Percentiles rank a stretch among this genome's conserved stretches.
Conservation (phyloP, 2,888 invertebrate species). For the Nycteola revayana region DNA sequence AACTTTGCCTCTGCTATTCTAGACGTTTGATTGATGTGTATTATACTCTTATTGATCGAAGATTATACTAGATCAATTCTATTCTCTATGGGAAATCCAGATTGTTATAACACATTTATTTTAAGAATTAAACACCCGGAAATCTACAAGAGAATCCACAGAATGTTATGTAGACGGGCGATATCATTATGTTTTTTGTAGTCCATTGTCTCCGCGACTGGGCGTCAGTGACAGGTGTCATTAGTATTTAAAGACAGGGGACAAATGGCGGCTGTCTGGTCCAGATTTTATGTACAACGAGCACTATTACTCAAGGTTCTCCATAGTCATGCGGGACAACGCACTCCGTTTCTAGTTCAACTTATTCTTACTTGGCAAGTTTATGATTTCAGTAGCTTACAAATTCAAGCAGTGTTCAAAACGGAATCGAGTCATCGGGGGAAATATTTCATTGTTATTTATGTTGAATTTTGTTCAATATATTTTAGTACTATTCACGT, state of each 20-base stretch:
- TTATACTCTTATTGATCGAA: too few relatives aligned
- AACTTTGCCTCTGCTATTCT: slow-evolving; percentile 29
- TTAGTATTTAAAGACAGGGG: slow-evolving; percentile 45
- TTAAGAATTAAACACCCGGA: slow-evolving; percentile 29
- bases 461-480: too few relatives aligned
- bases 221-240: slow-evolving; percentile 52
- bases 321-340: too few relatives aligned
- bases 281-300: slow-evolving; percentile 32
- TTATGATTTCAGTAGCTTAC: too few relatives aligned
- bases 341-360: background rate
- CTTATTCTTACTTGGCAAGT: background rate
- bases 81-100: slow-evolving; percentile 14
- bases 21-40: slow-evolving; percentile 27
- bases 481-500: too few relatives aligned
- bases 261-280: slow-evolving; percentile 50
- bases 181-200: slow-evolving; percentile 35
- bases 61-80: slow-evolving; percentile 11
- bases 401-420: too few relatives aligned
- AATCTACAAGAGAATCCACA: slow-evolving; percentile 35
- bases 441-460: too few relatives aligned
- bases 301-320: background rate
- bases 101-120: too few relatives aligned
- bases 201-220: slow-evolving; percentile 39
- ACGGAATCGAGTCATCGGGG: too few relatives aligned
- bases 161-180: slow-evolving; percentile 28